Evolutionary conservation across 1,140 invertebrate genomes (phyloP).

Genomic region (Lepidostoma basale): DNA sequence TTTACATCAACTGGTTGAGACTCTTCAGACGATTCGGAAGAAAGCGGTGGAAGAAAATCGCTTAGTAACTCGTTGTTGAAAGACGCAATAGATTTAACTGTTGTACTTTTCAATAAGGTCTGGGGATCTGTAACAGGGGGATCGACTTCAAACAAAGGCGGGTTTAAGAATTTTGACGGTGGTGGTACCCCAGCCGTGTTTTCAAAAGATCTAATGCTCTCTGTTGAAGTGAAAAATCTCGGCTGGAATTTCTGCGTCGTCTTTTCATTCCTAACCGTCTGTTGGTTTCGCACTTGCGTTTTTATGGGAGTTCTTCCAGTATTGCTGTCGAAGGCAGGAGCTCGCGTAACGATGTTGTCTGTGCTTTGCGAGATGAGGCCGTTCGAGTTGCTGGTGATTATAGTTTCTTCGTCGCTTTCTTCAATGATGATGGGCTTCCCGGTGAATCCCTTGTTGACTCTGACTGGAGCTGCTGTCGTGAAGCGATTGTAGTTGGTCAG

Average conservation of each 20-base stretch:
- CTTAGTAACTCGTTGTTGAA: slow-evolving; percentile 41
- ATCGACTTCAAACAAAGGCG: background rate
- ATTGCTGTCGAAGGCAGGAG: background rate
- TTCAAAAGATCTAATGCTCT: background rate
- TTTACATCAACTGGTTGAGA: background rate
- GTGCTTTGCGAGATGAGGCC: slow-evolving; percentile 14
- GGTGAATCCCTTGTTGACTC: slow-evolving; percentile 17
- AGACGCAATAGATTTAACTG: slow-evolving; percentile 40
- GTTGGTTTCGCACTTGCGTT: too few species aligned
- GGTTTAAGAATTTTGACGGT: slow-evolving; percentile 40
- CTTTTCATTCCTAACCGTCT: too few species aligned
- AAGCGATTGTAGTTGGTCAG: slow-evolving; percentile 18
- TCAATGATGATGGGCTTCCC: slow-evolving; percentile 38
- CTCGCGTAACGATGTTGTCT: background rate
- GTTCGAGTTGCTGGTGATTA: background rate
- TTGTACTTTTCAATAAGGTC: slow-evolving; percentile 33
- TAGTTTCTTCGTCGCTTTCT: background rate
- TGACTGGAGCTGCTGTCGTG: slow-evolving; percentile 30
- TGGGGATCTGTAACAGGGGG: too few species aligned
- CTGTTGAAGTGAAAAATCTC: too few species aligned
- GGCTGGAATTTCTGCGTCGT: too few species aligned
- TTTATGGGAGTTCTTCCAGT: background rate
- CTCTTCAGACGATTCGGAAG: background rate
- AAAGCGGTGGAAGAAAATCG: background rate
- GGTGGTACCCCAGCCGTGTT: slow-evolving; percentile 1